A percentile compares a stretch with the other conserved stretches of the same genome.
Conservation (phyloP, 2,888 invertebrate genomes). For the Anticlea derivata region DNA sequence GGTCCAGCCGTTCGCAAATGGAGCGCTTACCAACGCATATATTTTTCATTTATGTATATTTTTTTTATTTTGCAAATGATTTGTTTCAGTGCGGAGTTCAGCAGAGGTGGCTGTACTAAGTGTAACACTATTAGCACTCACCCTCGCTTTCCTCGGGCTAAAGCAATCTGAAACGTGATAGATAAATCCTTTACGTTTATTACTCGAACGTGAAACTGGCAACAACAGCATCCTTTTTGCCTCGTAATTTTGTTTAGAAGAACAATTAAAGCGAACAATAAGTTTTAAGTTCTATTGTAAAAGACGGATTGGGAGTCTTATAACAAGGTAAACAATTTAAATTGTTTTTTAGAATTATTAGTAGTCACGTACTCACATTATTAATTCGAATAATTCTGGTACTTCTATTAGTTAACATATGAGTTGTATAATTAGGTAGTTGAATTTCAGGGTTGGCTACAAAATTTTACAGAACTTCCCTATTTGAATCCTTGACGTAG, state of each 20-base stretch:
- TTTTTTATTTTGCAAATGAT: constrained; percentile 41
- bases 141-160: constrained; percentile 61
- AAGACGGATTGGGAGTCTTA: neutral
- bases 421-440: no score
- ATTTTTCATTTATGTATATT: no score
- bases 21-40: no score
- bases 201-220: constrained; percentile 60
- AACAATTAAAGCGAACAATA: constrained; percentile 19
- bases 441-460: no score
- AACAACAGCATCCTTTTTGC: constrained; percentile 40
- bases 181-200: constrained; percentile 69
- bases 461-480: no score
- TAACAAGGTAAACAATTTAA: no score
- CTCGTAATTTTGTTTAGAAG: constrained; percentile 29
- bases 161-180: constrained; percentile 77
- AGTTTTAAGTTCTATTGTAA: constrained; percentile 1
- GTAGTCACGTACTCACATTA: no score
- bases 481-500: no score
- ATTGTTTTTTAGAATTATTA: no score
- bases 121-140: constrained; percentile 73
- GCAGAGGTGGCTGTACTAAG: constrained; percentile 59
- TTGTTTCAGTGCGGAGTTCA: constrained; percentile 78
- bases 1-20: no score
- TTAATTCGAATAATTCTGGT: no score
- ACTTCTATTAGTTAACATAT: no score